Base-by-base conservation (phyloP, 2,797 vertebrate species). In the Chaetodon trifasciatus region DNA sequence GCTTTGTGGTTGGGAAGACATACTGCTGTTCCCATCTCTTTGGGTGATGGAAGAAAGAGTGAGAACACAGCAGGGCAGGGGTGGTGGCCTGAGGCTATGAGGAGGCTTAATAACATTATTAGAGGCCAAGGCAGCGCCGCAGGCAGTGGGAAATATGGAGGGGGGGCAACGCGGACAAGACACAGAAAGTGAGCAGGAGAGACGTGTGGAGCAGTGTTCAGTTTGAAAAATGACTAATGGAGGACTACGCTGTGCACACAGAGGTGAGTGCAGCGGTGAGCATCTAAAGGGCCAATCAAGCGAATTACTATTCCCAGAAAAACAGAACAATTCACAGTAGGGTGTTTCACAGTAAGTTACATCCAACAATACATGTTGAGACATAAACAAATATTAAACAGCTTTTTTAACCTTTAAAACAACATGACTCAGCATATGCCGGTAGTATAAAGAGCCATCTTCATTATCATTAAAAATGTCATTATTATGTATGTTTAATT, bases 61-160 rank as follows among this genome's bases (percentile, higher is more conserved):
- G 79, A 74, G 78, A 91, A 74, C 86, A 75, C 90, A 91, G 90
- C 86, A 44, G 89, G 88, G 47, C 72, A 89, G 76, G 65, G 78
- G 85, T 80, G 85, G 55, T 73, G 87, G 79, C 83, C 74, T 65
- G 75, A 86, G 77, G 68, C 76, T 83, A 81, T 58, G 84, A 93
- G 89, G 87, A 89, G 88, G 82, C 72, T 89, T 94, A 92, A 95
- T 93, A 91, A 89, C 90, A 92, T 92, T 92, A 93, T 94, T 84
- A 93, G 84, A 92, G 79, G 67, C 78, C 16, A 60, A 79, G 84
- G 83, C 91, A 57, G 57, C 69, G 69, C 79, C 23, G 13, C 77
- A 61, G 74, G 63, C 53, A n/a, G 76, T 52, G 71, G 65, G 68
- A 83, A 85, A 79, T 65, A 21, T 32, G 56, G 64, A 37, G 23